Evolutionary conservation across 1,140 invertebrate species (phyloP).

Genomic region (Drosophila novamexicana): DNA sequence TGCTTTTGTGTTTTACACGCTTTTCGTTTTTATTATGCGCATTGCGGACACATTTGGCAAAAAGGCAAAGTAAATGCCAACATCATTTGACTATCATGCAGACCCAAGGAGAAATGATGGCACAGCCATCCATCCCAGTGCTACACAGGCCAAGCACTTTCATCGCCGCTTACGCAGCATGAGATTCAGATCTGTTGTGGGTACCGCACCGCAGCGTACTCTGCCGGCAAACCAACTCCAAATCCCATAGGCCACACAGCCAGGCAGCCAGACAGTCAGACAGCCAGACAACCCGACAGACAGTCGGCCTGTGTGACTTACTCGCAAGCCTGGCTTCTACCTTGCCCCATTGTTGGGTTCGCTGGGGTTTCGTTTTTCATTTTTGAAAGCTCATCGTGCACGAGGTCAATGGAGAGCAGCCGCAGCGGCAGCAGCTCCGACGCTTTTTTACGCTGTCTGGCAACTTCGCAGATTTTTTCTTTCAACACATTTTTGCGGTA

Average conservation of each 20-base stretch:
- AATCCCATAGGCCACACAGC: slow-evolving; percentile 17
- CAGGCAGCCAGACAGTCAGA: not conserved
- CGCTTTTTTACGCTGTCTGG: slow-evolving; percentile 30
- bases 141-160: slow-evolving; percentile 55
- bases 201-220: slow-evolving; percentile 1
- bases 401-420: slow-evolving; percentile 50
- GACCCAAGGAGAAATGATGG: slow-evolving; percentile 64
- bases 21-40: slow-evolving; percentile 79
- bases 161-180: slow-evolving; percentile 77
- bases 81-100: slow-evolving; percentile 71
- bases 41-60: slow-evolving; percentile 62
- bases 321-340: slow-evolving; percentile 1
- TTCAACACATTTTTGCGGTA: slow-evolving; percentile 26
- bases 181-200: slow-evolving; percentile 59
- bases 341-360: slow-evolving; percentile 38
- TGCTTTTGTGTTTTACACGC: slow-evolving; percentile 73
- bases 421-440: not conserved
- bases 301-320: slow-evolving; percentile 9
- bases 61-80: slow-evolving; percentile 55
- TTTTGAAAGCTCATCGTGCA: slow-evolving; percentile 56
- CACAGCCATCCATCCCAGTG: slow-evolving; percentile 4
- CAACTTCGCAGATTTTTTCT: slow-evolving; percentile 38
- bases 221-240: slow-evolving; percentile 17
- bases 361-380: slow-evolving; percentile 46
- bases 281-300: not conserved